phyloP scores from a whole-genome alignment of 2,888 invertebrate species.

The Micoletzkya japonica region DNA sequence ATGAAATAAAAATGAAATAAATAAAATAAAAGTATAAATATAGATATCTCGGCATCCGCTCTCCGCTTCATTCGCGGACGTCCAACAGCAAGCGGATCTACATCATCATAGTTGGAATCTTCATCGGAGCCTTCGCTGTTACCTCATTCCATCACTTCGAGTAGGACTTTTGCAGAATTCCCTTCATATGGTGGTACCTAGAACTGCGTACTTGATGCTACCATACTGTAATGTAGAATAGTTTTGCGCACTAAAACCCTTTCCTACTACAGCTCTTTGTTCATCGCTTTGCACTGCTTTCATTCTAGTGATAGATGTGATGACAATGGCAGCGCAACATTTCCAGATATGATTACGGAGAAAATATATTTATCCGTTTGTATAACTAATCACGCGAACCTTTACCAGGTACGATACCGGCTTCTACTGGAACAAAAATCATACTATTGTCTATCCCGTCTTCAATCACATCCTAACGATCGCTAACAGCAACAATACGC shows the following conservation, averaged over 20 bases:
- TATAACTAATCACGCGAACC: no score
- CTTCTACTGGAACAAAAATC: conserved; percentile 27
- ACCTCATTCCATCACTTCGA: conserved; percentile 28
- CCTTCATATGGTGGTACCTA: no score
- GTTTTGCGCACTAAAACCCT: no score
- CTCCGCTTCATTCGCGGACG: conserved; percentile 50
- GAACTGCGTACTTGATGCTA: no score
- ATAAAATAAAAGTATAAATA: conserved; percentile 6
- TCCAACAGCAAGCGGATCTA: conserved; percentile 3
- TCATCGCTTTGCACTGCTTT: no score
- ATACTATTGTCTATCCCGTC: conserved; percentile 22
- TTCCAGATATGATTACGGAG: no score
- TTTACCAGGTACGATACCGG: conserved; percentile 26
- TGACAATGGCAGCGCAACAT: no score
- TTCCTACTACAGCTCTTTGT: no score
- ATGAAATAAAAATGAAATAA: no score
- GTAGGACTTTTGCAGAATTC: background rate
- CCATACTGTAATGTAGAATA: no score
- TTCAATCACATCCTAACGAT: conserved; percentile 18
- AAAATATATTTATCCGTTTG: no score
- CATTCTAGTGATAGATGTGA: no score
- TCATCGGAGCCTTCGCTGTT: conserved; percentile 17
- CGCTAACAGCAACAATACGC: background rate
- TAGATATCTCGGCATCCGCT: conserved; percentile 52
- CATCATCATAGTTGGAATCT: conserved; percentile 11